Base-by-base conservation (phyloP, 2,888 invertebrate species). In the Coremacera marginata region DNA sequence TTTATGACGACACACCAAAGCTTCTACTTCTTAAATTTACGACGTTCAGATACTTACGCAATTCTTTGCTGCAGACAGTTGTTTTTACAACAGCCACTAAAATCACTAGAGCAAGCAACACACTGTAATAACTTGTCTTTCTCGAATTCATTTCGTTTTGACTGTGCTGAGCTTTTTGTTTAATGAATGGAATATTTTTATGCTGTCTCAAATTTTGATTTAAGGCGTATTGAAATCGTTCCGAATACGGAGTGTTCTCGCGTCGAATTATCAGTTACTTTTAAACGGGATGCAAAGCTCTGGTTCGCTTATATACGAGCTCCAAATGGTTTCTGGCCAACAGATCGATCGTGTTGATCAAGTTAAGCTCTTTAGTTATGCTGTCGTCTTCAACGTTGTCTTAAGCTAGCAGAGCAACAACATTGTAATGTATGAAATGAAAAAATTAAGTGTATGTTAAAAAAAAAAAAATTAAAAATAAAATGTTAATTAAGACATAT, bases 11-110 rank as follows among this genome's bases (percentile, higher is more conserved):
- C 27, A 62, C 16, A 27, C 16, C 22, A n/a, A 14, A 14, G 25
- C 60, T 25, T 60, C 22, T 25, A 27, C 63, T 27, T 34, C 31
- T 34, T 63, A 34, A 34, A 7, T 63, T 34, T 5, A 34, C 14
- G 19, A 44, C 14, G 14, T n/a, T n/a, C 22, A 73, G 57, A 73
- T 82, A 87, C 87, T 87, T 87, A 87, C 87, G 87, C 86, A 87
- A 87, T 86, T 87, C 85, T 84, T 84, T 86, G 83, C 82, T 62
- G 79, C 80, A 77, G 80, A 62, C 25, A 25, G 62, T 27, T 25
- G 49, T 44, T 72, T 44, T 60, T 44, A 72, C 62, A 60, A 62
- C 44, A n/a, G 62, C 60, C 22, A 37, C 22, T 37, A 49, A 25
- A 44, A 72, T 62, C 72, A 72, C 49, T 49, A 62, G 62, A 22